phyloP scores from a whole-genome alignment of 2,113 vertebrate genomes.

The Empidonax traillii region DNA sequence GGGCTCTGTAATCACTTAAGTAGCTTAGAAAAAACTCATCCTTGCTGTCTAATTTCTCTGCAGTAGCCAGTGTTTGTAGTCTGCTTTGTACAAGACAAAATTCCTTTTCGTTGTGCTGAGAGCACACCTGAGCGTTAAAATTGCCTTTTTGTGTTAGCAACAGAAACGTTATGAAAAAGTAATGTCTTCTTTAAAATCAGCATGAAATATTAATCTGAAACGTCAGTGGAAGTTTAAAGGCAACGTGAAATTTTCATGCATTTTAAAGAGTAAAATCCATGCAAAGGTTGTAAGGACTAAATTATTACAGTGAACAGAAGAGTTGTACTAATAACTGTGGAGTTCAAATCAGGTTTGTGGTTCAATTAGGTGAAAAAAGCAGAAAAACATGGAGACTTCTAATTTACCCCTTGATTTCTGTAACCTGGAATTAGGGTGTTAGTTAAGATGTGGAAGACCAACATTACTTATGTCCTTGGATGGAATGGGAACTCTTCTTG shows the following conservation, averaged over 20 bases:
- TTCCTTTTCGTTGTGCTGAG: neutral
- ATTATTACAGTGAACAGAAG: neutral
- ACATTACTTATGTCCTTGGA: neutral
- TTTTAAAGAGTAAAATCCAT: neutral
- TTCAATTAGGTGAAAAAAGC: neutral
- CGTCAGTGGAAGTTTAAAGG: neutral
- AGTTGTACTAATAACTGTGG: neutral
- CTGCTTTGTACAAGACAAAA: neutral
- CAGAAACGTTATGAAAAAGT: rapidly evolving
- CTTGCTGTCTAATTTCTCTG: neutral
- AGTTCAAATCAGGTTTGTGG: neutral
- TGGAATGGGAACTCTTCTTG: too few species aligned
- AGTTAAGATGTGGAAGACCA: neutral
- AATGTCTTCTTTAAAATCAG: neutral
- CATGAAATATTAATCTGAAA: neutral
- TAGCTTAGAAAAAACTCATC: neutral
- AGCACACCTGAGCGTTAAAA: neutral
- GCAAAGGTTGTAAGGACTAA: neutral
- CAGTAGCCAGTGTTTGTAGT: neutral
- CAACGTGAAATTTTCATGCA: neutral
- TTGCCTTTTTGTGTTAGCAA: neutral
- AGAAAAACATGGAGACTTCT: rapidly evolving
- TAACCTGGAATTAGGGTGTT: neutral
- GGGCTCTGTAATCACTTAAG: neutral
- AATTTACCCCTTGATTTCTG: neutral